Evolutionary conservation across 2,888 invertebrate species (phyloP).

Genomic region (Melanophora roralis): DNA sequence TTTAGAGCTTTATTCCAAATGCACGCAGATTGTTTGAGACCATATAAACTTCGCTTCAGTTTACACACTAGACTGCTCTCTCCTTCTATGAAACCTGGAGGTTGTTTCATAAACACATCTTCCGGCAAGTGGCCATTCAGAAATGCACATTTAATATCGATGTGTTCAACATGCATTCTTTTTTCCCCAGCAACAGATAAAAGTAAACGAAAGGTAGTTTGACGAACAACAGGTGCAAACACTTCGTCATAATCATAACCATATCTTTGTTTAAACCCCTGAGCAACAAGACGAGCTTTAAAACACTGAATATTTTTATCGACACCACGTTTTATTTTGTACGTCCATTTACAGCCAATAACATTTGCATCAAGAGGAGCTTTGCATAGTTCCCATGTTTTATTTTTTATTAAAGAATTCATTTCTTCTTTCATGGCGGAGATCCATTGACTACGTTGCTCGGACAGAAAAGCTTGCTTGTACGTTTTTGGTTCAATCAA

Average conservation of each 20-base stretch:
- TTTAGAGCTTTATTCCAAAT: conserved; percentile 7
- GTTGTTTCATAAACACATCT: conserved; percentile 14
- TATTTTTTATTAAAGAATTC: conserved; percentile 37
- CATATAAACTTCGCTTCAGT: not conserved
- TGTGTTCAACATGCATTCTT: conserved; percentile 16
- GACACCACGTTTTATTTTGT: too few species aligned
- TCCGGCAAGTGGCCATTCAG: too few species aligned
- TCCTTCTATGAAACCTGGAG: not conserved
- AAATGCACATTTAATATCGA: conserved; percentile 17
- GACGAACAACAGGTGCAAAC: conserved; percentile 67
- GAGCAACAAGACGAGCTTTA: conserved; percentile 38
- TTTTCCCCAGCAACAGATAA: conserved; percentile 36
- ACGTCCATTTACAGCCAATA: too few species aligned
- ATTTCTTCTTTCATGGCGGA: conserved; percentile 48
- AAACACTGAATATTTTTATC: conserved; percentile 50
- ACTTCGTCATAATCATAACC: conserved; percentile 65
- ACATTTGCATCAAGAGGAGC: conserved; percentile 9
- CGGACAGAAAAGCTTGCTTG: conserved; percentile 16
- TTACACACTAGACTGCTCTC: not conserved
- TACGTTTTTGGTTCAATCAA: conserved; percentile 11
- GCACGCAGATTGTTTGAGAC: conserved; percentile 3
- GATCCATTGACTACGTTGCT: conserved; percentile 42
- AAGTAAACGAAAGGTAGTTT: conserved; percentile 49
- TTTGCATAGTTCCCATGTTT: conserved; percentile 28
- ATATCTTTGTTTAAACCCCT: conserved; percentile 49